Evolutionary conservation across 2,888 invertebrate species (phyloP), one percentile per base, ranked within the genome.

Genomic region (Volucella inanis): DNA sequence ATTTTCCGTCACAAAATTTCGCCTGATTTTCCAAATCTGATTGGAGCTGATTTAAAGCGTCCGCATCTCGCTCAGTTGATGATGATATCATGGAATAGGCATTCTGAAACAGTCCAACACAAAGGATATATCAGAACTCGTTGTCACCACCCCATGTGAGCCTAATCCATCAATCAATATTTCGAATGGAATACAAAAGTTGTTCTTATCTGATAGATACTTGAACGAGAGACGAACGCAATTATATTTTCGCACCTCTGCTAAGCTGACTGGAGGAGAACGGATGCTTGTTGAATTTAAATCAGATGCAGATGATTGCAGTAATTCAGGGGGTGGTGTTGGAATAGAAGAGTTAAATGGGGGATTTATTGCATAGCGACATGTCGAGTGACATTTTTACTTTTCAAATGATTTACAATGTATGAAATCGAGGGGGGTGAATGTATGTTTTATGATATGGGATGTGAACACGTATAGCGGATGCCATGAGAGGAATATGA

Each of bases 211-310:
- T 70, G 83, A 79, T 79, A 70, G 78, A 72, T 64, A 65, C 64
- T 74, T 49, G 15, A 67, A 55, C 55, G 61, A 31, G 59, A 47
- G 67, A 71, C 75, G 84, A 71, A 76, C 62, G 75, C 84, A 84
- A 84, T 84, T 84, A 80, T 67, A 61, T 61, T 84, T 84, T 84
- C 71, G 71, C 84, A 84, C 84, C 84, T 80, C 65, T 31, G 31
- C 31, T 31, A 6, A 31, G 31, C 31, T 31, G 31, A 39, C 50
- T 62, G 22, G 43, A 31, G 52, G 49, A 49, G 52, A 64, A 52
- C 50, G 47, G 57, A 70, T 70, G 59, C 57, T 41, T 9, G 59
- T 50, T 41, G 83, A 79, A 83, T 83, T 79, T 72, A 83, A 83
- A 83, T 68, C 83, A 74, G 57, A 55, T 67, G 68, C 61, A 12